Base-by-base conservation (phyloP, 2,797 vertebrate species). In the Caiman crocodilus region DNA sequence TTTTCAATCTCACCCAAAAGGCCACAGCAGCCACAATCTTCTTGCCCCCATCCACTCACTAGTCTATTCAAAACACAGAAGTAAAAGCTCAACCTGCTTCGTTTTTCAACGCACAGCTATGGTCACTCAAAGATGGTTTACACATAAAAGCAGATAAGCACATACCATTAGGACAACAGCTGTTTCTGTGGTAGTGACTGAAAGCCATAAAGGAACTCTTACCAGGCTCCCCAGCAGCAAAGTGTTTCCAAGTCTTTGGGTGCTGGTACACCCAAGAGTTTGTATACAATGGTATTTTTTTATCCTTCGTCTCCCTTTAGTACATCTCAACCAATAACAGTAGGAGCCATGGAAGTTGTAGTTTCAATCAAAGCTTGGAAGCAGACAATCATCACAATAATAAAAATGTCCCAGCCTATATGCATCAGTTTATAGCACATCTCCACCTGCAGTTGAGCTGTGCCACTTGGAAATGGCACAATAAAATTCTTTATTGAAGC, bases 31-130 rank as follows among this genome's bases (percentile, higher is more conserved):
- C 26, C 89, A 65, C 91, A 73, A 73, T 25, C 69, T 50, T 50
- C 95, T 88, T 86, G 92, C 76, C 83, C 82, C 0, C 0, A 63
- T 90, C 94, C 88, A 71, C 59, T 69, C 67, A 81, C 85, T 63
- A 60, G 59, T 79, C 82, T 91, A 93, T 79, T 83, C 89, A 83
- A 92, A 94, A 79, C 2, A 4, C 88, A 94, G 85, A 82, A 9
- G 55, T 23, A 42, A 69, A 88, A 82, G 90, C 82, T 93, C 81
- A 84, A 50, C 74, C 69, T 87, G 60, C 88, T 89, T 87, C 71
- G 78, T 75, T 86, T 90, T 35, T 42, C 42, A 73, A 79, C 74
- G 11, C 85, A 55, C 84, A 83, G 21, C 57, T 57, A 26, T 26
- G 61, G 50, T 84, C 63, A 14, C 74, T 35, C 23, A 65, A 94